Evolutionary conservation across 2,888 invertebrate genomes (phyloP).

Genomic region (Drosophila mayaguana): DNA sequence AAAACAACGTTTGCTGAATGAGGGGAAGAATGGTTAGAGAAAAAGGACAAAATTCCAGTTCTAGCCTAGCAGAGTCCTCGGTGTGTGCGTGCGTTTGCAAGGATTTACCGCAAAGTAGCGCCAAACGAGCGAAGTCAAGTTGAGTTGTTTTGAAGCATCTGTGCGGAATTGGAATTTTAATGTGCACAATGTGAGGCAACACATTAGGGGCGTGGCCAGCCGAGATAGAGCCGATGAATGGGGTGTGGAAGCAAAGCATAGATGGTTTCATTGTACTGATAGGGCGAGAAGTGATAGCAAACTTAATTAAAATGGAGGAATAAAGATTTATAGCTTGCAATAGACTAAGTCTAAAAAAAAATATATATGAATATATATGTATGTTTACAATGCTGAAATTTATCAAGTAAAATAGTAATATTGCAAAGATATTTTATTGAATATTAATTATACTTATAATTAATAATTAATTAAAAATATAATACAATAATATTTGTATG

Average conservation of each 20-base stretch:
- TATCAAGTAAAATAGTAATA: too few relatives aligned
- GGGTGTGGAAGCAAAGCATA: neutral
- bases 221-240: neutral
- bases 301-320: neutral
- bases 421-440: too few relatives aligned
- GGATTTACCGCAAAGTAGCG: slow-evolving; percentile 61
- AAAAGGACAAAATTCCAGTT: neutral
- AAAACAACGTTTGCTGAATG: slow-evolving; percentile 30
- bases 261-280: slow-evolving; percentile 1
- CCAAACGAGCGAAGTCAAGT: slow-evolving; percentile 67
- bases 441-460: too few relatives aligned
- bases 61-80: neutral
- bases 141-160: slow-evolving; percentile 48
- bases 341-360: too few relatives aligned
- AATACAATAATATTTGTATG: too few relatives aligned
- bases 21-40: neutral
- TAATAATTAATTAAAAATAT: too few relatives aligned
- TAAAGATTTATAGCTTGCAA: too few relatives aligned
- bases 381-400: too few relatives aligned
- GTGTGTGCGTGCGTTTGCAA: slow-evolving; percentile 1
- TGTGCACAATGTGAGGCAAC: neutral
- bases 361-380: too few relatives aligned
- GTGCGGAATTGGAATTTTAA: slow-evolving; percentile 14
- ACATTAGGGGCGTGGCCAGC: slow-evolving; percentile 1
- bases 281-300: neutral